Evolutionary conservation across 2,888 invertebrate species (phyloP), one percentile per base, ranked within the genome.

Genomic region (Girardia tigrina): DNA sequence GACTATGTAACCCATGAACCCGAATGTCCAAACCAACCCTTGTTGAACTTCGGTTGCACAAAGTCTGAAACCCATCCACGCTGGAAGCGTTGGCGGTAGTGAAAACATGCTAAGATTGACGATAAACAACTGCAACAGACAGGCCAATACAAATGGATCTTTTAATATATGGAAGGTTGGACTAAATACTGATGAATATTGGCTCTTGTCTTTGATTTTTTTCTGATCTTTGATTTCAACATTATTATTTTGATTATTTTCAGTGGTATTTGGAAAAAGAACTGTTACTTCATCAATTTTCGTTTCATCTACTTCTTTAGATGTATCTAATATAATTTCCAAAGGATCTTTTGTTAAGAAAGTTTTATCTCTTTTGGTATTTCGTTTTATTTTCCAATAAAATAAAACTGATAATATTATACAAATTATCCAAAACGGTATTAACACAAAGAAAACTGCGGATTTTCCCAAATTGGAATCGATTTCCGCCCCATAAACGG

Each of bases 41-140:
- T 56, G 56, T n/a, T 56, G 8, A 16, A 56, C n/a, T 56, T 56
- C 56, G 6, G 56, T 56, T 8, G 56, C 4, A n/a, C 56, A 56
- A 6, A 56, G 23, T 56, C 56, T 4, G n/a, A 56, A 56, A 6
- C 56, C 56, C 56, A 56, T 56, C 56, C 56, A 56, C 23, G 56
- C n/a, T 20, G 56, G 56, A n/a, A 56, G 56, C 23, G 56, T 56
- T 56, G 56, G 20, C 23, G 56, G 56, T n/a, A 56, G 4, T 2
- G 56, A n/a, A 56, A 16, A 56, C 56, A 56, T 56, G 23, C 56
- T 56, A n/a, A 56, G 56, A 56, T 56, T 56, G n/a, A 56, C 56
- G 4, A 56, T 56, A n/a, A 56, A 56, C n/a, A 56, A 23, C 23
- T 56, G 56, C n/a, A 4, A 56, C 2, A 56, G n/a, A 56, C 56